phyloP scores from a whole-genome alignment of 2,888 invertebrate genomes.

The Acleris literana region DNA sequence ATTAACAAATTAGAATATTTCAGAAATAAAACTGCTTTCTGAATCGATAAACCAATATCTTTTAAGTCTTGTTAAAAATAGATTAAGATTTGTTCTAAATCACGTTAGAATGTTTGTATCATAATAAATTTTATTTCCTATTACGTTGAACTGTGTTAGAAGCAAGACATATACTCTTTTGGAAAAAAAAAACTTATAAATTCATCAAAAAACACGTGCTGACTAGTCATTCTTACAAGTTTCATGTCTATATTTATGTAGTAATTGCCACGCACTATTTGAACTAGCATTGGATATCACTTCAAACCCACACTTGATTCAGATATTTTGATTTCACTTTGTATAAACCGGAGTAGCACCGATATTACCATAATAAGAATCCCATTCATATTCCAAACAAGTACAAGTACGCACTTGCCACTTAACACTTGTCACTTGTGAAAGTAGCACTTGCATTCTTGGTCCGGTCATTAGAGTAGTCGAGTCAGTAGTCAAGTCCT shows the following conservation, averaged over 20 bases:
- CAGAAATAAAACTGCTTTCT: too few species aligned
- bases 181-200: too few species aligned
- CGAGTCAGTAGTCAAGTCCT: slow-evolving; percentile 51
- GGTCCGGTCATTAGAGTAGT: slow-evolving; percentile 60
- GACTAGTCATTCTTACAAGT: not conserved
- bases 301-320: slow-evolving; percentile 24
- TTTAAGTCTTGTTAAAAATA: too few species aligned
- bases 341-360: slow-evolving; percentile 6
- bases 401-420: slow-evolving; percentile 43
- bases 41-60: too few species aligned
- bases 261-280: not conserved
- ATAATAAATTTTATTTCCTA: too few species aligned
- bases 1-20: not conserved
- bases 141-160: too few species aligned
- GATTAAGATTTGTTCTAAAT: too few species aligned
- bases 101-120: too few species aligned
- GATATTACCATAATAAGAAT: slow-evolving; percentile 36
- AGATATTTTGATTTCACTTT: slow-evolving; percentile 32
- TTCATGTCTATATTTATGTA: slow-evolving; percentile 1
- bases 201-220: not conserved
- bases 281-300: slow-evolving; percentile 19
- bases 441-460: slow-evolving; percentile 69
- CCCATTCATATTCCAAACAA: slow-evolving; percentile 38
- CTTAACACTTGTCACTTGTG: slow-evolving; percentile 51
- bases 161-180: too few species aligned